phyloP scores from a whole-genome alignment of 2,888 invertebrate species.

The Liopterus haemorrhoidalis region DNA sequence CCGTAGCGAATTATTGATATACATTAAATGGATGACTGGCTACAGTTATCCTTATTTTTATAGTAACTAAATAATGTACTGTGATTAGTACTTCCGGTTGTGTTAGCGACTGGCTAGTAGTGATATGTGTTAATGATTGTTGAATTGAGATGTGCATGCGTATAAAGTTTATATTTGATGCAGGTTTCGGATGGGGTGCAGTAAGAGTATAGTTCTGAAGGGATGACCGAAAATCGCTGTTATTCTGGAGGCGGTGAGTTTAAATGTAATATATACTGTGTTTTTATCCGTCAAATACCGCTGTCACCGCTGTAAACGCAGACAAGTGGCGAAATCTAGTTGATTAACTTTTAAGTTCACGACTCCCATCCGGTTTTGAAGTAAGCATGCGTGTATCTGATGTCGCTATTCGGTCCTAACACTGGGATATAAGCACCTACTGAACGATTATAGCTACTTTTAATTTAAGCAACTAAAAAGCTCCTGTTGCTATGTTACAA shows the following conservation, averaged over 20 bases:
- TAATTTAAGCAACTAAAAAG: no score
- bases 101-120: background rate
- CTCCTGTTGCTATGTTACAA: no score
- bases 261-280: conserved; percentile 3
- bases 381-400: conserved; percentile 2
- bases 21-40: no score
- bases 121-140: no score
- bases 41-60: background rate
- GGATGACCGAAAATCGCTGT: conserved; percentile 78
- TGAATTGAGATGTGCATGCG: no score
- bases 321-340: conserved; percentile 14
- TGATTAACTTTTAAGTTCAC: background rate
- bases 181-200: conserved; percentile 56
- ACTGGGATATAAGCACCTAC: background rate
- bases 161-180: no score
- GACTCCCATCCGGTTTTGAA: background rate
- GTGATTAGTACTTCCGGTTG: background rate
- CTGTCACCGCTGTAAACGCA: conserved; percentile 6
- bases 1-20: no score
- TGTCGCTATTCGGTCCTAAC: background rate
- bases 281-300: background rate
- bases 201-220: conserved; percentile 55
- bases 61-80: background rate
- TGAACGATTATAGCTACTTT: no score
- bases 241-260: conserved; percentile 68